Conservation (phyloP, 2,797 vertebrate genomes). For the Sarcoramphus papa region DNA sequence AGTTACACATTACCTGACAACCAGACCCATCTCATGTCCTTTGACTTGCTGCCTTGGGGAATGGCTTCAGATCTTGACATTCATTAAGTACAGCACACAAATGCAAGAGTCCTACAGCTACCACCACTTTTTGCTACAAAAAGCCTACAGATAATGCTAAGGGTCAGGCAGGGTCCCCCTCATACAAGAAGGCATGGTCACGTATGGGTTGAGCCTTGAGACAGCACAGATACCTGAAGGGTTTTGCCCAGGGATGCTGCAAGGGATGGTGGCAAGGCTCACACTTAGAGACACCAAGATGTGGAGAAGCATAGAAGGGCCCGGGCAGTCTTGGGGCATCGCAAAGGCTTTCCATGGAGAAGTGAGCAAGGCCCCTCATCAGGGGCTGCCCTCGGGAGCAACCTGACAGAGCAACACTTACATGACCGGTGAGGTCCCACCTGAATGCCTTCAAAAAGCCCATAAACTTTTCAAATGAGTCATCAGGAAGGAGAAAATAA, state of each 20-base stretch:
- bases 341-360: not conserved
- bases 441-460: not conserved
- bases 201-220: not conserved
- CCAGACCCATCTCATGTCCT: not conserved
- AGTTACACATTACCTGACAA: not conserved
- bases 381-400: not conserved
- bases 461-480: not conserved
- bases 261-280: not conserved
- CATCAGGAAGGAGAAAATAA: not conserved
- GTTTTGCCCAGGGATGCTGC: not conserved
- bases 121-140: not conserved
- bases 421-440: not conserved
- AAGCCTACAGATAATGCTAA: not conserved
- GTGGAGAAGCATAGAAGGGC: fast-evolving
- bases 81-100: not conserved
- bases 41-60: not conserved
- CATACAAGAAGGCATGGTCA: not conserved
- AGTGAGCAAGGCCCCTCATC: not conserved
- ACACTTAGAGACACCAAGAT: not conserved
- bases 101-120: not conserved
- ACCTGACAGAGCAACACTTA: not conserved
- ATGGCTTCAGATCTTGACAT: not conserved
- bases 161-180: not conserved
- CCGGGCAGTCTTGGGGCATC: not conserved
- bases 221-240: not conserved